Conservation (phyloP, 2,888 invertebrate genomes). For the Melanophora roralis region DNA sequence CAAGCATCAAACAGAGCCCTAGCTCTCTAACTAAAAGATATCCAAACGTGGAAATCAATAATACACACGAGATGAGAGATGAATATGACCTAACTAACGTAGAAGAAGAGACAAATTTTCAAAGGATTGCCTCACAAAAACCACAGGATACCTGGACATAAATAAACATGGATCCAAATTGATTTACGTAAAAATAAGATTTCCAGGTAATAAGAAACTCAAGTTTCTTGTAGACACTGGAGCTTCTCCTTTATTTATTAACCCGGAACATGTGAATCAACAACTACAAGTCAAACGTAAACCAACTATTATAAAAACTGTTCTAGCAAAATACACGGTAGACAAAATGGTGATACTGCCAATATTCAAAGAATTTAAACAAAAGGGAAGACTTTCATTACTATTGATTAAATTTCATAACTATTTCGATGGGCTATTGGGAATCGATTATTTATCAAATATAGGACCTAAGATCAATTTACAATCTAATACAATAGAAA, state of each 20-base stretch:
- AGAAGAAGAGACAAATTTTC: slow-evolving; percentile 49
- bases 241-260: slow-evolving; percentile 50
- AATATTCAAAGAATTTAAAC: slow-evolving; percentile 38
- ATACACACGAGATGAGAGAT: neutral
- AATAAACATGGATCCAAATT: slow-evolving; percentile 41
- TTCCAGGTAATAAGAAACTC: slow-evolving; percentile 7
- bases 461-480: slow-evolving; percentile 29
- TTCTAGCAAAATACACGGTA: slow-evolving; percentile 19
- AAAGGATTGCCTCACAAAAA: slow-evolving; percentile 47
- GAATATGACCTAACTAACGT: slow-evolving; percentile 17
- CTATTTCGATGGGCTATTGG: slow-evolving; percentile 48
- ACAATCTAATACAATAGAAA: neutral
- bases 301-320: slow-evolving; percentile 38
- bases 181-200: slow-evolving; percentile 3
- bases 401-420: slow-evolving; percentile 54
- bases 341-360: slow-evolving; percentile 23
- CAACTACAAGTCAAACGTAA: slow-evolving; percentile 20
- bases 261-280: slow-evolving; percentile 36
- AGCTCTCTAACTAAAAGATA: slow-evolving; percentile 2
- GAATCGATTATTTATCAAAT: slow-evolving; percentile 22
- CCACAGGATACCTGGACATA: slow-evolving; percentile 57
- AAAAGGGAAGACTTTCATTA: slow-evolving; percentile 30
- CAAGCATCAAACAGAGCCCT: slow-evolving; percentile 11
- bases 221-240: slow-evolving; percentile 46
- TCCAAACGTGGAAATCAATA: neutral